A percentile compares a stretch with the other conserved stretches of the same genome.
Evolutionary conservation across 2,888 invertebrate species (phyloP).

Genomic region (Tinea trinotella): DNA sequence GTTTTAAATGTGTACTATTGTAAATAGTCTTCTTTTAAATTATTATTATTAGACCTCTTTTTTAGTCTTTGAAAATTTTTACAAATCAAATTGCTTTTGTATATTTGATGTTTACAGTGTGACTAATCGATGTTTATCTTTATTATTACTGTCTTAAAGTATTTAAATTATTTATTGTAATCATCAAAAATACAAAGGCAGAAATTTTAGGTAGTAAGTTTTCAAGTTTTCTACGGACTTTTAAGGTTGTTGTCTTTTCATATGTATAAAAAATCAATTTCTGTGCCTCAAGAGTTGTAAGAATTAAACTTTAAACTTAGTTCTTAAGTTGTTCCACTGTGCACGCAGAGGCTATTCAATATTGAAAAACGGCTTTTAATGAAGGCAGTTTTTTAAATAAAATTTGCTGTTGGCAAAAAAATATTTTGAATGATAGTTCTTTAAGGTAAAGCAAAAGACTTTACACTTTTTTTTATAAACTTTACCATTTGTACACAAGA

Average conservation of each 20-base stretch:
- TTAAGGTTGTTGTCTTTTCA: not conserved
- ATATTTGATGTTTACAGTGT: not conserved
- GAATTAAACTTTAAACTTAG: not conserved
- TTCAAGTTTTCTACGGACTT: not conserved
- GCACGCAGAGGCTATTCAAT: no score
- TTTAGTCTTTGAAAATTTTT: not conserved
- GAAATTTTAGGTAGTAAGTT: not conserved
- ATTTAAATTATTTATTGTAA: no score
- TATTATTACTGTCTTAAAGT: no score
- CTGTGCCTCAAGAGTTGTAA: not conserved
- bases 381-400: no score
- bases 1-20: conserved; percentile 74
- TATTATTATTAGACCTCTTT: not conserved
- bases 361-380: no score
- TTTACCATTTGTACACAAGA: no score
- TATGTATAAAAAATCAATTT: not conserved
- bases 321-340: no score
- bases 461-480: no score
- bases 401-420: no score
- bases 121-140: no score
- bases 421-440: no score
- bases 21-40: conserved; percentile 42
- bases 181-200: not conserved
- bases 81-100: not conserved
- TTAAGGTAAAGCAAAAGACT: no score